Base-by-base conservation (phyloP, 2,797 vertebrate species). In the Chrosomus eos region DNA sequence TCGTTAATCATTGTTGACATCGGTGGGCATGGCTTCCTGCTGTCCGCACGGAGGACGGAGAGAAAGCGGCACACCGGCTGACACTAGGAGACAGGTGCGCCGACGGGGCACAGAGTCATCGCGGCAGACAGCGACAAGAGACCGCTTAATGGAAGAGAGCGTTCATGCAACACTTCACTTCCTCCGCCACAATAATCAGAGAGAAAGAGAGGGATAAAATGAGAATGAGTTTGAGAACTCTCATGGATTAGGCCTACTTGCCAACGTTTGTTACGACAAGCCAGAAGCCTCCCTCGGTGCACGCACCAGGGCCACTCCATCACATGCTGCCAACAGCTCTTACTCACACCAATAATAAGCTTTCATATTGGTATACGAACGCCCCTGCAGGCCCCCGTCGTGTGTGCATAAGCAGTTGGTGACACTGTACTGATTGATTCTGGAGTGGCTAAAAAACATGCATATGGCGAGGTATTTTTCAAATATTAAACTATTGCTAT, bases 181-280 rank as follows among this genome's bases (percentile, higher is more conserved):
- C 72, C 81, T 68, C 60, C 21, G 3, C 64, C 51, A 58, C 82
- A 78, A 84, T 48, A 62, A 78, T 78, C 74, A 70, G 38, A 48
- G 74, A 58, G 36, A 53, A 43, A 58, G 73, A 83, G 74, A 70
- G 62, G 38, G 26, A 77, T 73, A 83, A 77, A 84, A 84, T 70
- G 51, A 84, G 64, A 77, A 78, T 84, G 74, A 33, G 74, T 71
- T 84, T 9, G 82, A 84, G 82, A 77, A 78, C 82, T 60, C 74
- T 78, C 82, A 84, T 23, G 82, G 73, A 84, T 77, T 70, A n/a
- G n/a, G n/a, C n/a, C n/a, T n/a, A 78, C 74, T 53, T 83, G 81
- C 60, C 81, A 75, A 38, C 71, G 16, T 83, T 76, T 83, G 58
- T 76, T 68, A 76, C 72, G n/a, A n/a, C 66, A 58, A 58, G 74